phyloP scores from a whole-genome alignment of 92 coral and sea anemone genomes.

The Porites cylindrica region DNA sequence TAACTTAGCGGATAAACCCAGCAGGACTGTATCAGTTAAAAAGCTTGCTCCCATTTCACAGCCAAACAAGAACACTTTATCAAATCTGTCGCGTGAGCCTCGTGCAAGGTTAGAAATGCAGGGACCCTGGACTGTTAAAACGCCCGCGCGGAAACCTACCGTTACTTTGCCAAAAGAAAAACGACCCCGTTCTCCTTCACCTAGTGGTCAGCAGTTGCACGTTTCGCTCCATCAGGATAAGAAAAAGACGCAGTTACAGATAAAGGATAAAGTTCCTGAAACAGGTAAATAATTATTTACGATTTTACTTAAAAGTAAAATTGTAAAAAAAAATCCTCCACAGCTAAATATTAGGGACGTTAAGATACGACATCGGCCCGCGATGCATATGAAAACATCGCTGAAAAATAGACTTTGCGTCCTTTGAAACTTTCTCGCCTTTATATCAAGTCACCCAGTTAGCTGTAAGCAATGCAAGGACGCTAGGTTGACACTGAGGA shows the following conservation, averaged over 20 bases:
- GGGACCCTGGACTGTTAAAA: not conserved
- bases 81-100: not conserved
- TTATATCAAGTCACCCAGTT: no score
- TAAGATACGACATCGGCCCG: no score
- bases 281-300: slow-evolving; percentile 14
- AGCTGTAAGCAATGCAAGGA: no score
- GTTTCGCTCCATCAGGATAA: not conserved
- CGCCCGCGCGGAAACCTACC: not conserved
- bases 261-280: slow-evolving; percentile 5
- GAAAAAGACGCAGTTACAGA: not conserved
- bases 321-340: no score
- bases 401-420: no score
- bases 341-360: no score
- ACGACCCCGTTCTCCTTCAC: not conserved
- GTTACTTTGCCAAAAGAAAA: not conserved
- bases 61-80: not conserved
- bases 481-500: no score
- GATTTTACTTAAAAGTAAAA: not conserved
- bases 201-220: not conserved
- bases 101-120: not conserved
- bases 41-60: slow-evolving; percentile 1
- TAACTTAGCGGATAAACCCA: not conserved
- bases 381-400: no score
- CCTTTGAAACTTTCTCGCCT: no score
- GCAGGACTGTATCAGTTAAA: not conserved